Evolutionary conservation across 2,888 invertebrate genomes (phyloP), one percentile per base, ranked within the genome.

Genomic region (Papilio demoleus): DNA sequence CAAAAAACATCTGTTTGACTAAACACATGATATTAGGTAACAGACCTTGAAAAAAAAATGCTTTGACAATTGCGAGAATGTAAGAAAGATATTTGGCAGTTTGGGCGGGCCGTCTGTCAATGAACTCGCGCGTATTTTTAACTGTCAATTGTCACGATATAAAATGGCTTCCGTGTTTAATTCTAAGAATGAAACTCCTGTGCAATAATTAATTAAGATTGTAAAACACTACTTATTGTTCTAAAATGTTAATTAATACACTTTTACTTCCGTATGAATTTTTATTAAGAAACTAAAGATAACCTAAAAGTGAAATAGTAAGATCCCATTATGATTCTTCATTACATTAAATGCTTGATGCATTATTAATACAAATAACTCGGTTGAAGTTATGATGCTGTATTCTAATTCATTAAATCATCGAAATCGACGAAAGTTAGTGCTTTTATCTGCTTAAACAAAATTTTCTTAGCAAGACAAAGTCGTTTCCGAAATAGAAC

Each of bases 91-190:
- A 64, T 65, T 68, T 64, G 60, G 63, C 60, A 65, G 42, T 59
- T 58, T 9, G 4, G 40, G 27, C 50, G 40, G 12, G 38, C 47
- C 56, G 40, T 50, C 68, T 65, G 68, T 65, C 64, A 64, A 60
- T 68, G 68, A 68, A 68, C 68, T 60, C 50, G 47, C 31, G 40
- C 12, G 14, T 63, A 68, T 63, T 59, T 56, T 60, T 59, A 65
- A 68, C 68, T 31, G 17, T 31, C 60, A 60, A 60, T 50, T 40
- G 65, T 65, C 65, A 65, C 68, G 68, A 60, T 64, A 64, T 9
- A 58, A 19, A 19, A 19, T 45, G 42, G 40, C 64, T 68, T 59
- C 64, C 59, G 47, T 38, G 31, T 64, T 53, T 27, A 50, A 24
- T 14, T 59, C 38, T n/a, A n/a, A n/a, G n/a, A 24, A n/a, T 14